Conservation (phyloP, 2,888 invertebrate genomes). For the Gibbula magus region DNA sequence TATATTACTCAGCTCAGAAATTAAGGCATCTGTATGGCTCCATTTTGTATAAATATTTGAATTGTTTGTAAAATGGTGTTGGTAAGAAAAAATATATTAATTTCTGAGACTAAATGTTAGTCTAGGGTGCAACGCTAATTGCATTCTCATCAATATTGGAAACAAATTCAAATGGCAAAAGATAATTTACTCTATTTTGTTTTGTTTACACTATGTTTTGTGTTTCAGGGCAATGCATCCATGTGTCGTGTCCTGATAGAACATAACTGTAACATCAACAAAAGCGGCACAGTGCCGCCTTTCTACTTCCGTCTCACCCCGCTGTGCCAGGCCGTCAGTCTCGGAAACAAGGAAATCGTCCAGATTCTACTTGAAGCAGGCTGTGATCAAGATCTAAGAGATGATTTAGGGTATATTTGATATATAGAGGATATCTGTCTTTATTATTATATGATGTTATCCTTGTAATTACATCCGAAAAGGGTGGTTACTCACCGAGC, state of each 20-base stretch:
- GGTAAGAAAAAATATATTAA: too few species aligned
- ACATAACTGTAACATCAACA: background rate
- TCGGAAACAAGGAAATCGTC: background rate
- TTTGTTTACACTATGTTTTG: too few species aligned
- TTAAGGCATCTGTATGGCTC: too few species aligned
- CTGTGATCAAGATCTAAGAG: background rate
- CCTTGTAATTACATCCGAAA: too few species aligned
- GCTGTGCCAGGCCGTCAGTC: slow-evolving; percentile 8
- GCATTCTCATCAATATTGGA: background rate
- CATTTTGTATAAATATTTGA: too few species aligned
- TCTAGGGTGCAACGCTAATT: background rate
- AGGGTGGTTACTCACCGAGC: too few species aligned
- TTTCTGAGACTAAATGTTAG: too few species aligned
- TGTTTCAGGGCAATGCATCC: background rate
- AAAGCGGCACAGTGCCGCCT: slow-evolving; percentile 4
- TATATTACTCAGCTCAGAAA: too few species aligned
- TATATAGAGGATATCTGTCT: background rate
- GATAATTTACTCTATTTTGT: too few species aligned
- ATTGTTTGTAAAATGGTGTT: too few species aligned
- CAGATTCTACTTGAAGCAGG: background rate
- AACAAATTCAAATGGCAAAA: background rate
- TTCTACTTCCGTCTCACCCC: slow-evolving; percentile 19
- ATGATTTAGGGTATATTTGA: background rate
- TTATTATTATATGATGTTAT: too few species aligned
- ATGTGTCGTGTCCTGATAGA: background rate